Evolutionary conservation across 2,797 vertebrate genomes (phyloP).

Genomic region (Hirundo rustica): DNA sequence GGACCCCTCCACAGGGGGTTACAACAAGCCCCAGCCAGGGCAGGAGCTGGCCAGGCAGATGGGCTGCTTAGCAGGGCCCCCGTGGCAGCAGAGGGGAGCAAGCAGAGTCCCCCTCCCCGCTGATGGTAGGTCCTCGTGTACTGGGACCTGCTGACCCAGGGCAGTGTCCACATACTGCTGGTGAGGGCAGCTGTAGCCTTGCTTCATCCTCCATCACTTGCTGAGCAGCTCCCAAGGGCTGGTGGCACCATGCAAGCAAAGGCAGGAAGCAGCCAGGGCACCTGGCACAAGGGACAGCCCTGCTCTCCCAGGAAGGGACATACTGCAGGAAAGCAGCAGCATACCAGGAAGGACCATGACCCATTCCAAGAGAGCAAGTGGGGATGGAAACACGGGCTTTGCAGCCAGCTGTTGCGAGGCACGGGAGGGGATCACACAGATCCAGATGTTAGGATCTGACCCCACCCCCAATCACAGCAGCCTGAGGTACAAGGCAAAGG

Average conservation of each 20-base stretch:
- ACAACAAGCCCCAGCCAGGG: neutral
- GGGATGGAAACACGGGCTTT: neutral
- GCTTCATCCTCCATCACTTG: neutral
- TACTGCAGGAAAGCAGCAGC: neutral
- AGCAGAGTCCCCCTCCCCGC: neutral
- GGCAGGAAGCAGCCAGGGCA: neutral
- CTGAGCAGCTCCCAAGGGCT: neutral
- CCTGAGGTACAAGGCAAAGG: rapidly evolving
- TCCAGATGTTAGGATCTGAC: neutral
- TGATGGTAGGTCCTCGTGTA: rapidly evolving
- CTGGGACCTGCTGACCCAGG: neutral
- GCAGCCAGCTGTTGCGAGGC: neutral
- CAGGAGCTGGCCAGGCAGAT: neutral
- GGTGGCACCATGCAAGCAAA: neutral
- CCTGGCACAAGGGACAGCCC: rapidly evolving
- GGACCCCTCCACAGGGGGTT: neutral
- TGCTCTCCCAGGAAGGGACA: neutral
- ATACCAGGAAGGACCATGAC: neutral
- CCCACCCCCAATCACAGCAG: neutral
- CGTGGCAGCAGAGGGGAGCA: rapidly evolving
- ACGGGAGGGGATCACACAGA: neutral
- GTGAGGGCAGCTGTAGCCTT: neutral
- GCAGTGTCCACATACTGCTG: rapidly evolving
- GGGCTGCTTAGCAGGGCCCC: neutral
- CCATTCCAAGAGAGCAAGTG: neutral